Conservation (phyloP, 1,140 invertebrate species). For the Musca vetustissima region DNA sequence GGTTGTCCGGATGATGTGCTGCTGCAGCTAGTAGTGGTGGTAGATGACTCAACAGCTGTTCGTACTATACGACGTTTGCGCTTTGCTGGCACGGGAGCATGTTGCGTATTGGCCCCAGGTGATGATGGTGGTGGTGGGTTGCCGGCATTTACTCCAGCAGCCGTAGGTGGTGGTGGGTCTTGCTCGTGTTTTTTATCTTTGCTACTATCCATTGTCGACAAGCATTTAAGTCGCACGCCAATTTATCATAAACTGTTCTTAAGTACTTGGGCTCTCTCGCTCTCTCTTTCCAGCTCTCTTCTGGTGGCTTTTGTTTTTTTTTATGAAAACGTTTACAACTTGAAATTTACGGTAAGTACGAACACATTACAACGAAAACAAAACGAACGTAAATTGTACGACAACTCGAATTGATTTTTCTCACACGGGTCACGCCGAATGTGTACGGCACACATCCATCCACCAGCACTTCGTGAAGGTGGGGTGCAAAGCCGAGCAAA, state of each 20-base stretch:
- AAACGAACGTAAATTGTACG: neutral
- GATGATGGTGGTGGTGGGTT: conserved; percentile 32
- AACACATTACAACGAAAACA: neutral
- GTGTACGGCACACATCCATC: no score
- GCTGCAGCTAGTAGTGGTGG: conserved; percentile 34
- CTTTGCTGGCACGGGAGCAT: conserved; percentile 47
- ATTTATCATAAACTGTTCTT: no score
- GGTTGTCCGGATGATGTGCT: conserved; percentile 3
- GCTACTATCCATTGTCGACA: conserved; percentile 43
- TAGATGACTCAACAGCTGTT: conserved; percentile 27
- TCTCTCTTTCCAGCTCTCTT: no score
- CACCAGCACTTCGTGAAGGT: neutral
- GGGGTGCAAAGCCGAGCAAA: neutral
- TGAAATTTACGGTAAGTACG: neutral
- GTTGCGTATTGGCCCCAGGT: neutral
- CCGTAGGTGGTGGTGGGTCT: conserved; percentile 46
- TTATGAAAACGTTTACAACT: no score
- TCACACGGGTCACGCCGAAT: neutral
- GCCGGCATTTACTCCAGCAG: conserved; percentile 22
- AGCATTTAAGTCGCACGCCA: neutral
- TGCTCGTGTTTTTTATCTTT: conserved; percentile 44
- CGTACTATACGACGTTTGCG: conserved; percentile 39
- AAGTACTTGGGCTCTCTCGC: no score
- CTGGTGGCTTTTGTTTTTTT: no score
- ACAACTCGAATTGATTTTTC: conserved; percentile 4